Percentiles rank a stretch among this genome's conserved stretches.
phyloP scores from a whole-genome alignment of 2,888 invertebrate genomes.

The Pandemis heparana region DNA sequence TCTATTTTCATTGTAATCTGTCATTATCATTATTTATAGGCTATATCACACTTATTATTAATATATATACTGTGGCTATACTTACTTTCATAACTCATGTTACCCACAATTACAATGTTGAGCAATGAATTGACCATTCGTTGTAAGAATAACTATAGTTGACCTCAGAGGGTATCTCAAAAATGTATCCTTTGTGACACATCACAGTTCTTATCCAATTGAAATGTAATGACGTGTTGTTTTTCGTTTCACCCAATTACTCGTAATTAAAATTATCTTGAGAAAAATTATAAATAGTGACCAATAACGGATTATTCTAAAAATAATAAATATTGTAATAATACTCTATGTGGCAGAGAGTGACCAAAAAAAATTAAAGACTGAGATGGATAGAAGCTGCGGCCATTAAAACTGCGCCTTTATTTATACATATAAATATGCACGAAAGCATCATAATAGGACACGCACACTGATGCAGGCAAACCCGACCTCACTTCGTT shows the following conservation, averaged over 20 bases:
- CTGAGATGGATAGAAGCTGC: too few relatives aligned
- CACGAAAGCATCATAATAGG: too few relatives aligned
- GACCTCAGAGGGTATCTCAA: neutral
- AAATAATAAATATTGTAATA: neutral
- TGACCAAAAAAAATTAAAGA: too few relatives aligned
- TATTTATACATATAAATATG: too few relatives aligned
- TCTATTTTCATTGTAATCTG: too few relatives aligned
- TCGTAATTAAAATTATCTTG: neutral
- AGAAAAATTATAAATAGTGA: neutral
- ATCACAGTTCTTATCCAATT: neutral
- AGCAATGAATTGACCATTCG: neutral
- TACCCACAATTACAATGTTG: neutral
- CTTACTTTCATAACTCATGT: too few relatives aligned
- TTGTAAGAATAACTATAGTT: neutral
- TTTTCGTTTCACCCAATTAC: neutral
- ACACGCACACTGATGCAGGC: too few relatives aligned
- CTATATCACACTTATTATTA: too few relatives aligned
- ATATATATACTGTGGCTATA: too few relatives aligned
- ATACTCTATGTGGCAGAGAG: neutral
- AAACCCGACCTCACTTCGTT: too few relatives aligned
- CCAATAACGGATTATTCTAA: neutral
- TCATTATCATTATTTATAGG: too few relatives aligned
- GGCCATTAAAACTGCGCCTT: too few relatives aligned
- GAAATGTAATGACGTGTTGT: neutral
- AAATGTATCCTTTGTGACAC: neutral